Evolutionary conservation across 2,797 vertebrate genomes (phyloP).

Genomic region (Oreonectes daqikongensis): DNA sequence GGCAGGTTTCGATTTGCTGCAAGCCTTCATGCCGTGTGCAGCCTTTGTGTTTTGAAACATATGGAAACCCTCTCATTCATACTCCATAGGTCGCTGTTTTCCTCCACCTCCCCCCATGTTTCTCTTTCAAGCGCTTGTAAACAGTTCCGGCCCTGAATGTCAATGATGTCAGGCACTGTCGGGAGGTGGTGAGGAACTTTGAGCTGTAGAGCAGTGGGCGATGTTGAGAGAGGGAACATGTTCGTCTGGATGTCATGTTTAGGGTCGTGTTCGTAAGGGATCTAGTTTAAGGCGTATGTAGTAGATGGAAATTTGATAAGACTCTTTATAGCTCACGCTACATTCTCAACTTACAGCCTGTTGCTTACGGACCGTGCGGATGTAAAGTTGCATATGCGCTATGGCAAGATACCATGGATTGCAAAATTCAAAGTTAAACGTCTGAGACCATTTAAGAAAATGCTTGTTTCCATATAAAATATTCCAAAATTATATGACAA

Average conservation of each 20-base stretch:
- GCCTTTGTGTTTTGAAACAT: not conserved
- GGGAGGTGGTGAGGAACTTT: not conserved
- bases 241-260: constrained; percentile 13
- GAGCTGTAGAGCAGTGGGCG: constrained; percentile 3
- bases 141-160: constrained; percentile 50
- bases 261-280: constrained; percentile 6
- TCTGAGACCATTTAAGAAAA: no score
- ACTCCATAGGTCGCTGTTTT: not conserved
- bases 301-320: constrained; percentile 33
- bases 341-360: constrained; percentile 3
- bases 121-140: constrained; percentile 41
- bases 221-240: not conserved
- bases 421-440: no score
- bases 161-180: constrained; percentile 38
- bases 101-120: constrained; percentile 14
- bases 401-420: not conserved
- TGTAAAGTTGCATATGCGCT: constrained; percentile 6
- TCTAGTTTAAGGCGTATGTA: not conserved
- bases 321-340: constrained; percentile 27
- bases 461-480: no score
- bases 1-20: constrained; percentile 3
- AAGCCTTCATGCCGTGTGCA: not conserved
- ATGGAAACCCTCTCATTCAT: not conserved
- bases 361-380: not conserved
- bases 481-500: not conserved